Evolutionary conservation across 2,113 vertebrate species (phyloP), one percentile per base, ranked within the genome.

Genomic region (Taurulus bubalis): DNA sequence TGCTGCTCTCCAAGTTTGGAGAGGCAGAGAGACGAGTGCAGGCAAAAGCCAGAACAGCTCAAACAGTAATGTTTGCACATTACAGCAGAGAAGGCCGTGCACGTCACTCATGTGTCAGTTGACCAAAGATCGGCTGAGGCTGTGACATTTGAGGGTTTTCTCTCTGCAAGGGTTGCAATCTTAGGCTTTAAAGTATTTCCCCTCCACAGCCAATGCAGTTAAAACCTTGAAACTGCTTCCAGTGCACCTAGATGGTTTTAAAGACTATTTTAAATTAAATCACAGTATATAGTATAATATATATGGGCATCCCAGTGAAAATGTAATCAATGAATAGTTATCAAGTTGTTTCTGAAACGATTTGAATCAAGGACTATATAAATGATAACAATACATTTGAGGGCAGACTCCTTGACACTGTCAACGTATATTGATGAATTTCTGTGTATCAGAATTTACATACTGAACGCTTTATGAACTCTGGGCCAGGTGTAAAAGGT

Each of bases 41-140:
- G 58, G 62, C 80, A 83, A 12, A 78, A 79, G 79, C 87, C 89
- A 91, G 73, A 88, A 59, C 56, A 85, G 84, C 76, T 89, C 79
- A 87, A 91, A 90, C 88, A 82, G 84, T 81, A 67, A 92, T 92
- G 87, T 92, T 92, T 92, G 78, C 89, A 90, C 87, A 91, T 91
- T 87, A 88, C 67, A 80, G 86, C 69, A 85, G 85, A 77, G 56
- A 77, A 79, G 77, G 64, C 79, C 79, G 49, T 32, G 71, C 47
- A 82, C 80, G 69, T 87, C 86, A 78, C 77, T 83, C 74, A 64
- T 87, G 79, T 88, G 77, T 85, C 88, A 26, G 20, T 72, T 91
- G 89, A 84, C 87, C 69, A 51, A 49, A 83, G 74, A 88, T 82
- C 75, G 83, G 84, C 80, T 82, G 75, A 84, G 73, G 63, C 69